phyloP scores from a whole-genome alignment of 1,140 invertebrate genomes.

The Lordiphosa mommai region DNA sequence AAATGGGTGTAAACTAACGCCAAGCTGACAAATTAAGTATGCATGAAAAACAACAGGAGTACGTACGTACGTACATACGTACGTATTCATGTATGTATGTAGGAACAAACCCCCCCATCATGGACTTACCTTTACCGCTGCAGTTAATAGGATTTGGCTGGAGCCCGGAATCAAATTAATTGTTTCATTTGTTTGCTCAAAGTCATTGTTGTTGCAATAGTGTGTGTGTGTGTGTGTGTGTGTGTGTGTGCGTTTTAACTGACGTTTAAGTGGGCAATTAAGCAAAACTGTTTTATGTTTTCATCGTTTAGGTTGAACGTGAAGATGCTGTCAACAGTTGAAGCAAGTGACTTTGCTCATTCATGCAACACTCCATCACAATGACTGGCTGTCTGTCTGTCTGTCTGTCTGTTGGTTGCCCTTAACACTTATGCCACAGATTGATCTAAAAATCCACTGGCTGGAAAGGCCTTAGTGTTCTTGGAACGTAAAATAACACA shows the following conservation, averaged over 20 bases:
- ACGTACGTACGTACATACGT: slow-evolving; percentile 11
- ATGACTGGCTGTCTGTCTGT: no score
- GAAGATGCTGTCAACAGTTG: slow-evolving; percentile 3
- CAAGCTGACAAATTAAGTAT: slow-evolving; percentile 72
- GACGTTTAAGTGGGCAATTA: slow-evolving; percentile 66
- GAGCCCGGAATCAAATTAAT: slow-evolving; percentile 67
- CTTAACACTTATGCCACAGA: neutral
- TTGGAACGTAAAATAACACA: no score
- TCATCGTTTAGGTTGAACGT: slow-evolving; percentile 26
- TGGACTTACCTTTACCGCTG: slow-evolving; percentile 28
- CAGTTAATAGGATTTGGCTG: slow-evolving; percentile 67
- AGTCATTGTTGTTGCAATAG: slow-evolving; percentile 37
- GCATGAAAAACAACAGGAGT: slow-evolving; percentile 48
- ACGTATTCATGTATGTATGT: no score
- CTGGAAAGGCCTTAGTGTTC: neutral
- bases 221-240: slow-evolving; percentile 1
- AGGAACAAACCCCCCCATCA: no score
- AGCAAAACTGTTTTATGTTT: slow-evolving; percentile 59
- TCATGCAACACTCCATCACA: no score
- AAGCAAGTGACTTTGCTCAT: neutral
- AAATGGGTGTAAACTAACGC: slow-evolving; percentile 53
- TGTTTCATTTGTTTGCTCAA: slow-evolving; percentile 60
- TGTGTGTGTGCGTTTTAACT: slow-evolving; percentile 17
- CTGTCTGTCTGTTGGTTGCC: no score
- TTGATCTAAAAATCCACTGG: neutral